These are phyloP conservation scores for Alfaro cultratus DNA, from an alignment of 2,797 vertebrate genomes.

Conservation along the genomic window DNA sequence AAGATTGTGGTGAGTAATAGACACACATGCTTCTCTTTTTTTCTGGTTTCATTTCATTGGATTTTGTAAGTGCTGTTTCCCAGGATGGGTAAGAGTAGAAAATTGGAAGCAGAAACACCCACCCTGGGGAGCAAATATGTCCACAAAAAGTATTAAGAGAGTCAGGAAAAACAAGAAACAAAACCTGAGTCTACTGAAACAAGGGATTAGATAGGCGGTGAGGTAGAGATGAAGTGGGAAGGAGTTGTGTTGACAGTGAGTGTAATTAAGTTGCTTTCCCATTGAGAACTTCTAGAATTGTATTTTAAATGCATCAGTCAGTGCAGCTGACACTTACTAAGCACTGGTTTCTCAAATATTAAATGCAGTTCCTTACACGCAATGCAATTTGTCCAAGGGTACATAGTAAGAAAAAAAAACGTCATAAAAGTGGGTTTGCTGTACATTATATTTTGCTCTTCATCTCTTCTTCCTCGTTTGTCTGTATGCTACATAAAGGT, in stretches of 20 bases:
- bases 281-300: background rate
- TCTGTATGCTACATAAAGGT: slow-evolving; percentile 31
- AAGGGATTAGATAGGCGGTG: slow-evolving; percentile 15
- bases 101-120: slow-evolving; percentile 75
- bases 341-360: background rate
- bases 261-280: slow-evolving; percentile 3
- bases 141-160: slow-evolving; percentile 48
- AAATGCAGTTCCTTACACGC: background rate
- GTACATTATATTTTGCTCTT: background rate
- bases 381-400: background rate
- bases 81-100: slow-evolving; percentile 58
- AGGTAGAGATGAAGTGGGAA: slow-evolving; percentile 6
- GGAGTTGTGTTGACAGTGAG: slow-evolving; percentile 14
- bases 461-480: slow-evolving; percentile 30
- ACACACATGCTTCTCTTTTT: slow-evolving; percentile 9
- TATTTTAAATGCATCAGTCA: background rate
- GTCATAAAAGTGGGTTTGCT: background rate
- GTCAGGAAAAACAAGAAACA: slow-evolving; percentile 40
- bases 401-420: background rate
- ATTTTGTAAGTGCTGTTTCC: slow-evolving; percentile 52
- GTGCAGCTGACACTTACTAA: background rate
- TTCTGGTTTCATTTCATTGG: slow-evolving; percentile 48
- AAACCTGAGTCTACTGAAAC: slow-evolving; percentile 43
- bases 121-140: slow-evolving; percentile 56
- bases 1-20: slow-evolving; percentile 16